Evolutionary conservation across 2,797 vertebrate genomes (phyloP).

Genomic region (Cottoperca gobio): DNA sequence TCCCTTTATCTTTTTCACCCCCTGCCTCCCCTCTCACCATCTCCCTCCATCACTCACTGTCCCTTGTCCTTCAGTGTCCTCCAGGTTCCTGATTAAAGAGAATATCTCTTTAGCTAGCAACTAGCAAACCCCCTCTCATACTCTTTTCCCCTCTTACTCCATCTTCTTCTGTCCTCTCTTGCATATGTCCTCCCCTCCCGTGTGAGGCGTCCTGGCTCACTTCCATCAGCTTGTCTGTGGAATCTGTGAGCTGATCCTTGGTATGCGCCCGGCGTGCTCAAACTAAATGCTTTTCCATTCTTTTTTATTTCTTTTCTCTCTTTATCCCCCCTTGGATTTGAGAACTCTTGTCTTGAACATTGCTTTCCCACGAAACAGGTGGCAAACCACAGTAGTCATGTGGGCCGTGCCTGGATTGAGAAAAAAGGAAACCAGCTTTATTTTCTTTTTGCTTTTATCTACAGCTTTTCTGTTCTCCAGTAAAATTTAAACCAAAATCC

Average conservation of each 20-base stretch:
- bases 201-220: constrained; percentile 70
- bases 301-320: constrained; percentile 59
- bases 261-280: constrained; percentile 69
- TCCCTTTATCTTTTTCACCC: constrained; percentile 71
- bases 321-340: constrained; percentile 61
- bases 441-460: constrained; percentile 57
- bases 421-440: constrained; percentile 30
- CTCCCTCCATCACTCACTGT: constrained; percentile 73
- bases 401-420: constrained; percentile 37
- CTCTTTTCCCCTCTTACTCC: constrained; percentile 63
- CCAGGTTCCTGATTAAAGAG: constrained; percentile 73
- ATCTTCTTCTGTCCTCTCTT: constrained; percentile 76
- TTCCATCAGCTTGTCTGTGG: constrained; percentile 75
- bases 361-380: constrained; percentile 71
- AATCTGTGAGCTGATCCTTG: constrained; percentile 64
- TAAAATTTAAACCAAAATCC: constrained; percentile 58
- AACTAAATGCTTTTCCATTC: constrained; percentile 71
- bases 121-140: constrained; percentile 12
- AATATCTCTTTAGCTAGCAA: constrained; percentile 57
- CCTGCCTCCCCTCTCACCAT: constrained; percentile 45
- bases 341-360: constrained; percentile 56
- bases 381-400: constrained; percentile 42
- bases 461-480: constrained; percentile 42
- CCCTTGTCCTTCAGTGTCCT: constrained; percentile 74
- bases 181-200: constrained; percentile 62